These are phyloP conservation scores for Scortum barcoo DNA, from an alignment of 2,113 vertebrate genomes.

Conservation along the genomic window DNA sequence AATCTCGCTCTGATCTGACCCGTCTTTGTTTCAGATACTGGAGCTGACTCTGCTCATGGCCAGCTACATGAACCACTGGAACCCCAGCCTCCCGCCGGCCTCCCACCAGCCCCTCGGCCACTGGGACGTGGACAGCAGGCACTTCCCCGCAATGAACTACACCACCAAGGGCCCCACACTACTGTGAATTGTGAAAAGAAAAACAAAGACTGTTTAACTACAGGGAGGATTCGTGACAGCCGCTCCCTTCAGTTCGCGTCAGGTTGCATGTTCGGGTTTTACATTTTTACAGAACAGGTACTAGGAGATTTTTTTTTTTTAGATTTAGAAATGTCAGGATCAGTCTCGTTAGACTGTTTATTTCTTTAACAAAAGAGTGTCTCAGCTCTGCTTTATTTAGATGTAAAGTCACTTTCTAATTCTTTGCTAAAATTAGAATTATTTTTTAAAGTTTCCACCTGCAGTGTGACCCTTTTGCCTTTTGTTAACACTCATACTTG, in stretches of 20 bases:
- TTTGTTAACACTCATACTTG: slow-evolving; percentile 14
- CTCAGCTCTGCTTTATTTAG: slow-evolving; percentile 49
- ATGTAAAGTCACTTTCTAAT: slow-evolving; percentile 4
- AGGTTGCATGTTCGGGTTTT: slow-evolving; percentile 30
- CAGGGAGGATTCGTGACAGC: slow-evolving; percentile 3
- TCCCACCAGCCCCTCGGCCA: slow-evolving; percentile 64
- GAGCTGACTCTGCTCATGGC: slow-evolving; percentile 92
- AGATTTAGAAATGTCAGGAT: slow-evolving; percentile 38
- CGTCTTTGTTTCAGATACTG: slow-evolving; percentile 83
- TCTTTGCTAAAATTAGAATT: slow-evolving; percentile 17
- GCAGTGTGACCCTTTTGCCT: slow-evolving; percentile 4
- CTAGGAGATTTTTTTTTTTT: slow-evolving; percentile 39
- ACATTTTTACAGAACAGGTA: slow-evolving; percentile 28
- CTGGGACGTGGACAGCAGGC: slow-evolving; percentile 85
- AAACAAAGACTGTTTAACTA: slow-evolving; percentile 20
- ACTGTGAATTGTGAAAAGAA: slow-evolving; percentile 77
- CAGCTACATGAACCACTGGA: slow-evolving; percentile 91
- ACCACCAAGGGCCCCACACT: slow-evolving; percentile 91
- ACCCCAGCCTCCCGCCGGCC: slow-evolving; percentile 62
- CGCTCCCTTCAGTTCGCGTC: slow-evolving; percentile 2
- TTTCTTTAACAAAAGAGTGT: slow-evolving; percentile 57
- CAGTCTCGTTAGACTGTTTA: slow-evolving; percentile 55
- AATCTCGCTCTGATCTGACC: not conserved
- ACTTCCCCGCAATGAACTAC: slow-evolving; percentile 85
- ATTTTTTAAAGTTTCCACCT: slow-evolving; percentile 4